Percentiles rank a stretch among this genome's conserved stretches.
Evolutionary conservation across 2,113 vertebrate species (phyloP).

Genomic region (Microtus pennsylvanicus): DNA sequence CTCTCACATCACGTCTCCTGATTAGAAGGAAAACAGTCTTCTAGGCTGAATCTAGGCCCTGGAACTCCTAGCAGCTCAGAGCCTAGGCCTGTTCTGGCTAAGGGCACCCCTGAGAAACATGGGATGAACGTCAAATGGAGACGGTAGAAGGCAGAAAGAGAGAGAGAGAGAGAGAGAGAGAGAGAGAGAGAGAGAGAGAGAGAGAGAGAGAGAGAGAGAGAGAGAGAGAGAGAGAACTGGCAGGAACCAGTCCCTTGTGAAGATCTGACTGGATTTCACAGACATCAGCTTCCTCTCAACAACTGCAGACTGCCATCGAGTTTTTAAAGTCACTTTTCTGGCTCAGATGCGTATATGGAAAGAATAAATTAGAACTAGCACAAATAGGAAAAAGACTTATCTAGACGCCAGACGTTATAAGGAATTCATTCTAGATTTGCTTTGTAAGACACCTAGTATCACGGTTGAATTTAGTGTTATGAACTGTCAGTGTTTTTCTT

Average conservation of each 20-base stretch:
- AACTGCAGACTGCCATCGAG: not conserved
- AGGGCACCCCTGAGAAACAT: conserved; percentile 92
- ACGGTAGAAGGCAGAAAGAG: conserved; percentile 82
- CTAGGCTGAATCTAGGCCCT: conserved; percentile 49
- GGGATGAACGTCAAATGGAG: conserved; percentile 93
- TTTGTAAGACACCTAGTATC: conserved; percentile 5
- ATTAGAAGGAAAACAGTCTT: conserved; percentile 12
- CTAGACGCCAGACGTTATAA: not conserved
- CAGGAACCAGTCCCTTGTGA: conserved; percentile 83
- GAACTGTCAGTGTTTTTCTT: conserved; percentile 51
- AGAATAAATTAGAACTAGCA: conserved; percentile 19
- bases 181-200: too few relatives aligned
- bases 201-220: too few relatives aligned
- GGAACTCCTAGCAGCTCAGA: conserved; percentile 39
- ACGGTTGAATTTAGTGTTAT: conserved; percentile 46
- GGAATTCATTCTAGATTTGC: not conserved
- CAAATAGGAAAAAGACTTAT: not conserved
- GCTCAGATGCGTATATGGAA: not conserved
- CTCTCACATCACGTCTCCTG: not conserved
- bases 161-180: conserved; percentile 71
- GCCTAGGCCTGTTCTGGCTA: conserved; percentile 84
- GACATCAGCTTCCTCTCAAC: not conserved
- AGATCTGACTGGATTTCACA: conserved; percentile 29
- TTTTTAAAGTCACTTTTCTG: not conserved
- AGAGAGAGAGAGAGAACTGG: conserved; percentile 74